phyloP scores from a whole-genome alignment of 1,140 invertebrate species.

The Orius insidiosus region DNA sequence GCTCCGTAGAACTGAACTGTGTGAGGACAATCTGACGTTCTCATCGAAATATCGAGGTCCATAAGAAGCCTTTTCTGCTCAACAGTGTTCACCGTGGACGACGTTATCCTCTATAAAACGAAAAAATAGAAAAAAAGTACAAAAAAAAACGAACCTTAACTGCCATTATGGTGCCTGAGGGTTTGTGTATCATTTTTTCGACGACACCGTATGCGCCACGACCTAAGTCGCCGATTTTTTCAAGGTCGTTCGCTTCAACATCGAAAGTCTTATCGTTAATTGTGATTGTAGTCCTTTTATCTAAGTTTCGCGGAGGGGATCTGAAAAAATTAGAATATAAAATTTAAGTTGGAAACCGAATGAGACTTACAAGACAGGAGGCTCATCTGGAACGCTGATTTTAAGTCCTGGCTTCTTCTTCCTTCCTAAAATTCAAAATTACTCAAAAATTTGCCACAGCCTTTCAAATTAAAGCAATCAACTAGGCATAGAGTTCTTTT shows the following conservation, averaged over 20 bases:
- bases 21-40: constrained; percentile 85
- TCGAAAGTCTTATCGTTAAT: constrained; percentile 71
- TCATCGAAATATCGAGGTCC: constrained; percentile 90
- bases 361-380: neutral
- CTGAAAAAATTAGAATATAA: constrained; percentile 25
- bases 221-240: constrained; percentile 75
- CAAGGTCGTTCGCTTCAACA: constrained; percentile 80
- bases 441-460: too few species aligned
- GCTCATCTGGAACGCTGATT: neutral
- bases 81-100: constrained; percentile 72
- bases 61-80: constrained; percentile 89
- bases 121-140: constrained; percentile 11
- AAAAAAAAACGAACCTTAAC: constrained; percentile 54
- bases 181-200: constrained; percentile 85
- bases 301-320: constrained; percentile 61
- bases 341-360: neutral
- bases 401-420: neutral
- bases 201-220: constrained; percentile 92
- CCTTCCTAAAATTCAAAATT: constrained; percentile 2
- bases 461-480: too few species aligned
- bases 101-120: constrained; percentile 75
- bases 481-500: too few species aligned
- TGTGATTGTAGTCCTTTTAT: constrained; percentile 70
- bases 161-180: constrained; percentile 78
- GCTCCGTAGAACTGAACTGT: constrained; percentile 97